Conservation (phyloP, 2,888 invertebrate species). For the Drosophila melanosoma region DNA sequence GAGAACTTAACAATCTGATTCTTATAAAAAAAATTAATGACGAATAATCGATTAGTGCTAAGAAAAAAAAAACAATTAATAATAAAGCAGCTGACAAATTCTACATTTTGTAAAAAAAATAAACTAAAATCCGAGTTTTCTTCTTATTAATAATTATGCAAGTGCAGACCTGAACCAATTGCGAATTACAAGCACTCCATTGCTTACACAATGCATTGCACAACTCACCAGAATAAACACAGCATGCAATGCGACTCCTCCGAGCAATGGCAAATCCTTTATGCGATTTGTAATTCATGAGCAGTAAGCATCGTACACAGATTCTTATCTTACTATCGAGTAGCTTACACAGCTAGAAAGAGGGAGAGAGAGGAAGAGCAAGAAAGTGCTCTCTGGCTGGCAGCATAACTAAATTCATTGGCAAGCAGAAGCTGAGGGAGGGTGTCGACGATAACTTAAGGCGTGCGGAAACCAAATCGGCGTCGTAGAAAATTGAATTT, state of each 20-base stretch:
- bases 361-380: conserved; percentile 8
- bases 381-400: conserved; percentile 15
- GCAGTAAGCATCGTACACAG: conserved; percentile 67
- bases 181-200: conserved; percentile 44
- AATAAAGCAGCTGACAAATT: conserved; percentile 70
- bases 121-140: conserved; percentile 1
- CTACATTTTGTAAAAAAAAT: conserved; percentile 75
- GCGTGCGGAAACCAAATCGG: conserved; percentile 80
- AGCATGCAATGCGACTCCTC: conserved; percentile 43
- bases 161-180: conserved; percentile 33
- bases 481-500: conserved; percentile 80
- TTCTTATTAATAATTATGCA: not conserved
- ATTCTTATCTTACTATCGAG: conserved; percentile 76
- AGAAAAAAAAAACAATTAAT: conserved; percentile 41
- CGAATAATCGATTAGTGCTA: conserved; percentile 65
- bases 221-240: conserved; percentile 29
- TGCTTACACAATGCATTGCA: conserved; percentile 36
- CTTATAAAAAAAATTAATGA: conserved; percentile 45
- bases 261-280: conserved; percentile 77
- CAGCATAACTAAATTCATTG: conserved; percentile 75
- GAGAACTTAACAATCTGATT: conserved; percentile 60
- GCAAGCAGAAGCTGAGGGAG: conserved; percentile 18
- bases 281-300: conserved; percentile 81
- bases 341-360: conserved; percentile 26
- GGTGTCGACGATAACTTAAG: conserved; percentile 58